Conservation (phyloP, 35 echinoderm and acorn worm genomes). For the Lytechinus pictus region DNA sequence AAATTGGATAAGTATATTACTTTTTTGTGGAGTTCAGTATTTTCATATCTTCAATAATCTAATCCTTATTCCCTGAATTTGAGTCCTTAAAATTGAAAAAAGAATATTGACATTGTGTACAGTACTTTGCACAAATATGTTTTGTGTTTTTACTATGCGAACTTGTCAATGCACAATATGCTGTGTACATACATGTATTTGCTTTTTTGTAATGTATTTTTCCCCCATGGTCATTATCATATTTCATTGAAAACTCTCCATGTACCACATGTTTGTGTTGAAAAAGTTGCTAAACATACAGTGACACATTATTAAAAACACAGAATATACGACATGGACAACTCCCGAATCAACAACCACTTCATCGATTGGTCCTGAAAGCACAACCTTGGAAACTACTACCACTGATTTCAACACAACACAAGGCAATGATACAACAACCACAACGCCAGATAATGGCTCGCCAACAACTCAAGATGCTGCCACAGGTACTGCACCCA, state of each 20-base stretch:
- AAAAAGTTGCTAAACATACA: not conserved
- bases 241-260: not conserved
- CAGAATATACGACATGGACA: not conserved
- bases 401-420: not conserved
- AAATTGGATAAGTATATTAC: too few species aligned
- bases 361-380: too few species aligned
- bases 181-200: not conserved
- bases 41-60: too few species aligned
- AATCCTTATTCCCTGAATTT: too few species aligned
- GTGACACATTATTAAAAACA: not conserved
- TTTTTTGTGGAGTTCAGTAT: too few species aligned
- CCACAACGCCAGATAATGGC: not conserved
- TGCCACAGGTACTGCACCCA: not conserved
- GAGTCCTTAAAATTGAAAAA: too few species aligned
- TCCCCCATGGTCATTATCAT: not conserved
- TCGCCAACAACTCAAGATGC: not conserved
- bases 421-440: not conserved
- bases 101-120: too few species aligned
- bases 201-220: not conserved
- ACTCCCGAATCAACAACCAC: not conserved
- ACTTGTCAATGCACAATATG: too few species aligned
- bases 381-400: too few species aligned
- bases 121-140: too few species aligned
- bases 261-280: too few species aligned
- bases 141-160: too few species aligned